Conservation (phyloP, 2,888 invertebrate species). For the Oligia fasciuncula region DNA sequence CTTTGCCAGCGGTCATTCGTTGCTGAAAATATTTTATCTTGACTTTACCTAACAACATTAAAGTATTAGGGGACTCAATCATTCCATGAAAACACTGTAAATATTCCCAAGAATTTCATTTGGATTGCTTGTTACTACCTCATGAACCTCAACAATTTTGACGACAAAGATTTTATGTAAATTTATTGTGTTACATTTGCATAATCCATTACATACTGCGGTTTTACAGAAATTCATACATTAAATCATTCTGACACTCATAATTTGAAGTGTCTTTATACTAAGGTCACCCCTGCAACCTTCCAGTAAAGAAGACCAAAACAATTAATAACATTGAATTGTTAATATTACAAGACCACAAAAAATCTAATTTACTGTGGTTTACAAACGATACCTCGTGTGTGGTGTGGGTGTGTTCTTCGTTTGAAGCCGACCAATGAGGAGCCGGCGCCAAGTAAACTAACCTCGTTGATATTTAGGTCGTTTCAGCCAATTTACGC, state of each 20-base stretch:
- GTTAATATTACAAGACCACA: conserved; percentile 14
- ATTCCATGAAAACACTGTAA: background rate
- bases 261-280: conserved; percentile 8
- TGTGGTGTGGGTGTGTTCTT: conserved; percentile 59
- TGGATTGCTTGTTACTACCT: background rate
- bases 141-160: background rate
- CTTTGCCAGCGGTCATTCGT: background rate
- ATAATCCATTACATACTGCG: conserved; percentile 25
- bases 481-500: conserved; percentile 32
- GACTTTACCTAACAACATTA: background rate
- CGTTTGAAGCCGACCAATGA: conserved; percentile 49
- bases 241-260: conserved; percentile 32
- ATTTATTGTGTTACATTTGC: conserved; percentile 18
- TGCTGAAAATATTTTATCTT: background rate
- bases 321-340: conserved; percentile 28
- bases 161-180: conserved; percentile 3
- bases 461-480: conserved; percentile 39
- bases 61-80: background rate
- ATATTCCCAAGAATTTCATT: background rate
- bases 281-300: conserved; percentile 55
- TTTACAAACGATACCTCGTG: conserved; percentile 32
- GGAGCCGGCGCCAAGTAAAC: conserved; percentile 28
- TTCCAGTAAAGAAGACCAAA: conserved; percentile 9
- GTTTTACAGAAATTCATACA: conserved; percentile 15
- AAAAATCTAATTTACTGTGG: conserved; percentile 39